Base-by-base conservation (phyloP, 2,797 vertebrate species). In the Amazona finschi region DNA sequence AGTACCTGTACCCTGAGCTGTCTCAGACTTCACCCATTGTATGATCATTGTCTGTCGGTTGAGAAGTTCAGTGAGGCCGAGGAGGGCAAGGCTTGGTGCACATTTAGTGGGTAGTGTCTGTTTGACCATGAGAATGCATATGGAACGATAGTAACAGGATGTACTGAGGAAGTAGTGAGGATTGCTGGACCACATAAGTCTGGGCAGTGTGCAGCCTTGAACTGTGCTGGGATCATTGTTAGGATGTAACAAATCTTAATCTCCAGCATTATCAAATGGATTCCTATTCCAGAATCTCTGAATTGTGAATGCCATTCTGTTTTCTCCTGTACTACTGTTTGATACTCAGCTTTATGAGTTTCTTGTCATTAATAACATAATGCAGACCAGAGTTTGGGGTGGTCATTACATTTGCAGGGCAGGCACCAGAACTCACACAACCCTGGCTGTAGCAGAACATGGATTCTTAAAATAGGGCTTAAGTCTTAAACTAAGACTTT, bases 361-460 rank as follows among this genome's bases (percentile, higher is more conserved):
- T 67, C 28, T 55, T 41, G 17, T 33, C 12, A 15, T 72, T 53
- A 12, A 27, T 2, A 44, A 21, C 5, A 9, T 9, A 39, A 44
- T 7, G 24, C 50, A 60, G 60, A 66, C n/a, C 27, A 18, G 62
- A 44, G 17, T 64, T 74, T 81, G 52, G 36, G 52, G 12, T 19
- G 27, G 20, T 16, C 0, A 0, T 58, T 20, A 0, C 2, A 6
- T 43, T 36, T 47, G 27, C 33, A 28, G 69, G 58, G 31, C 22
- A 58, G 36, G 4, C 18, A 4, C 0, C 17, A 12, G 62, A 53
- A 30, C 38, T 91, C 38, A 3, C 16, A 3, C 21, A 28, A 1
- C 7, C 11, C 27, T 7, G n/a, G 30, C 33, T 64, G 6, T 14
- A 21, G 39, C 2, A 14, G 22, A n/a, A 58, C 14, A 31, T 22